These are phyloP conservation scores for Chitala chitala DNA, from an alignment of 2,113 vertebrate genomes.

Conservation along the genomic window DNA sequence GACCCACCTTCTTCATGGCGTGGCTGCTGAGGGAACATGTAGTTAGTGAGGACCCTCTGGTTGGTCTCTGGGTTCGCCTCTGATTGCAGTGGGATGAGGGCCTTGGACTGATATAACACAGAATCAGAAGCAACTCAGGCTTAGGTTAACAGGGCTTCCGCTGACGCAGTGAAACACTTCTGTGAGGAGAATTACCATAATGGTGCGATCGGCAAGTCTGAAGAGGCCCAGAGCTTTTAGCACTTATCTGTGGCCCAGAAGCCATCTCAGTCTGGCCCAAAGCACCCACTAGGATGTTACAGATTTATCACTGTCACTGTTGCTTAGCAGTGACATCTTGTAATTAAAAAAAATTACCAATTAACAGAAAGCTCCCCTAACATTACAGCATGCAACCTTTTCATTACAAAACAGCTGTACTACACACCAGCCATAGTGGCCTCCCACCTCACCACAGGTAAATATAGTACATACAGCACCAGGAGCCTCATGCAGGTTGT, in stretches of 20 bases:
- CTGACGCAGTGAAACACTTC: too few relatives aligned
- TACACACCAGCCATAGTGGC: too few relatives aligned
- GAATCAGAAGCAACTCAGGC: not conserved
- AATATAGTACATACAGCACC: too few relatives aligned
- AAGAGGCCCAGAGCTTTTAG: not conserved
- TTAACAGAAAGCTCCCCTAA: not conserved
- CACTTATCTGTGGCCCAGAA: not conserved
- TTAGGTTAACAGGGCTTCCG: too few relatives aligned
- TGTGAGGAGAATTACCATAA: too few relatives aligned
- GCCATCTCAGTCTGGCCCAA: not conserved
- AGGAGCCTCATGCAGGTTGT: too few relatives aligned
- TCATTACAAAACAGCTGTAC: too few relatives aligned
- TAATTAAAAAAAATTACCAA: constrained; percentile 1
- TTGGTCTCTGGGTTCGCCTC: constrained; percentile 97
- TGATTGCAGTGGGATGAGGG: constrained; percentile 95
- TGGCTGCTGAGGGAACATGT: constrained; percentile 98
- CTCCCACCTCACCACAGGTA: too few relatives aligned
- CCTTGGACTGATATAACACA: constrained; percentile 78
- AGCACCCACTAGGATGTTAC: not conserved
- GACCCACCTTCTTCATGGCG: constrained; percentile 86
- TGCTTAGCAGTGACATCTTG: not conserved
- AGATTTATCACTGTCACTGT: not conserved
- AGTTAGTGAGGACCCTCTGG: constrained; percentile 96
- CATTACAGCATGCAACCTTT: not conserved
- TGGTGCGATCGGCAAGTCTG: not conserved